These are phyloP conservation scores for Proteles cristata DNA, from an alignment of 2,113 vertebrate genomes.

Conservation along the genomic window DNA sequence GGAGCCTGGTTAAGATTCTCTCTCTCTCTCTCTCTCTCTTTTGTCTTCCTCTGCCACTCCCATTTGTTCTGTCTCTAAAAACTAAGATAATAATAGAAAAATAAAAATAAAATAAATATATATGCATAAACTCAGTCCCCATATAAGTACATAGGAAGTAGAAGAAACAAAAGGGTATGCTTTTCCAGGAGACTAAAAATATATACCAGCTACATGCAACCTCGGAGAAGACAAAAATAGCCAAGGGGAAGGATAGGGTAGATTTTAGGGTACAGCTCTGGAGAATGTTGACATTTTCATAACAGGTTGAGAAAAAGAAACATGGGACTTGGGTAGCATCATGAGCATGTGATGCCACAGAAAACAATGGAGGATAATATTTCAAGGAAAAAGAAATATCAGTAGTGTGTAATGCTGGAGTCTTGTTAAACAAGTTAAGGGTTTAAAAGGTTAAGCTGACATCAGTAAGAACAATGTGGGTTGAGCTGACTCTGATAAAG, in stretches of 20 bases:
- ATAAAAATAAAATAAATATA: not conserved
- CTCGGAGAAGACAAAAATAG: not conserved
- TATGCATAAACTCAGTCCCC: not conserved
- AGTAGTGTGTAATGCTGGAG: not conserved
- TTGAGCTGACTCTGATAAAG: not conserved
- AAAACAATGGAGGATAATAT: not conserved
- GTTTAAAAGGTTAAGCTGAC: not conserved
- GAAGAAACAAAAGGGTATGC: not conserved
- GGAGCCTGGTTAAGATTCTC: too few species aligned
- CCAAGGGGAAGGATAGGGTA: not conserved
- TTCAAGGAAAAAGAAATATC: not conserved
- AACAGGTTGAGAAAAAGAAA: not conserved
- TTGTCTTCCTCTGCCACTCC: too few species aligned
- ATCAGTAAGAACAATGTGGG: rapidly evolving
- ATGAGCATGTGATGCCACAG: not conserved
- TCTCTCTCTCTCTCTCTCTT: too few species aligned
- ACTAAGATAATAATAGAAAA: too few species aligned
- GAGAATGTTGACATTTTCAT: not conserved
- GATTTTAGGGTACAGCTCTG: not conserved
- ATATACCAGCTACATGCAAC: not conserved
- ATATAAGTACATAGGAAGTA: not conserved
- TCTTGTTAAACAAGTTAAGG: not conserved
- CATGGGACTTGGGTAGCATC: not conserved
- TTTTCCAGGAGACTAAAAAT: too few species aligned
- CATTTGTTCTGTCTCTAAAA: too few species aligned